Evolutionary conservation across 2,888 invertebrate genomes (phyloP), one percentile per base, ranked within the genome.

Genomic region (Gryllus longicercus): DNA sequence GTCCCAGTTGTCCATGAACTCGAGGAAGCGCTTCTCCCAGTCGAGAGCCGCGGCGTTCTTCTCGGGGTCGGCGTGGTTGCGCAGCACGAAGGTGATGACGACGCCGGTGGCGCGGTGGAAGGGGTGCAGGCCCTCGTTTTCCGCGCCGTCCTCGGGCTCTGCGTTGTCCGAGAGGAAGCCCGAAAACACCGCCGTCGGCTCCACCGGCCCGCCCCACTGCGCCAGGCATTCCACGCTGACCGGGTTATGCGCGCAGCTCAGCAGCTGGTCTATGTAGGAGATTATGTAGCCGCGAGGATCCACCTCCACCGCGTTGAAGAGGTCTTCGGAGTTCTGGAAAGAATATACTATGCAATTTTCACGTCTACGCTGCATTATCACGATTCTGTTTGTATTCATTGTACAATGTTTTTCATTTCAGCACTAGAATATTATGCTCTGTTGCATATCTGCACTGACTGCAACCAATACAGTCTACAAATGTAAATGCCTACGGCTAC

Each of bases 171-270:
- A n/a, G 4, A 63, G n/a, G 63, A 18, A 93, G n/a, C 96, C 97
- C 38, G 97, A 98, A 63, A 97, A 89, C 0, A 93, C 92, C 79
- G 97, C 89, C 82, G 93, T 94, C 0, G 97, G 96, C 83, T 95
- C 92, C 12, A 96, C 90, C 1, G 97, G 97, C 1, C 96, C 98
- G 51, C 97, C 97, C 88, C 93, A 98, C 0, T 92, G 89, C 0
- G 94, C 94, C 81, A 96, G 87, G 86, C 98, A 99, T 0, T 89
- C 87, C 5, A 90, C 87, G 84, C 88, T 86, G 84, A 63, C 16
- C 0, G 63, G 63, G 63, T 63, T 63, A 4, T 63, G 63, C 16
- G 63, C 63, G n/a, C 63, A 63, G 16, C 63, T 14, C 63, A 63
- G n/a, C 16, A 63, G 63, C 5, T 63, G 63, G 63, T 63, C 63